Evolutionary conservation across 2,888 invertebrate species (phyloP).

Genomic region (Brenthis daphne): DNA sequence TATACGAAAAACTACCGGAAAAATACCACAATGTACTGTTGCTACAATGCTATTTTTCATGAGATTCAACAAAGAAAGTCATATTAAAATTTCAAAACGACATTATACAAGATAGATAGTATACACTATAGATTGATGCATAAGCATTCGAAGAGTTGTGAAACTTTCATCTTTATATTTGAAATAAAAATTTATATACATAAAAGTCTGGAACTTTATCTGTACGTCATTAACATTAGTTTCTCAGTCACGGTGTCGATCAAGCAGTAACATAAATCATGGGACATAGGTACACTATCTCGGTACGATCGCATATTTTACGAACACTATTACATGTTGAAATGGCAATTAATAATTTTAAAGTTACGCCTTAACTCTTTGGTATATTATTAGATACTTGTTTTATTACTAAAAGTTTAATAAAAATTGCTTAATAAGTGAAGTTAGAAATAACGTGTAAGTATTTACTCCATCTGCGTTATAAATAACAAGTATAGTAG

Average conservation of each 20-base stretch:
- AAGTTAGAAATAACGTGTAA: neutral
- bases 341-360: neutral
- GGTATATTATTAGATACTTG: too few species aligned
- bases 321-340: neutral
- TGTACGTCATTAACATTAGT: slow-evolving; percentile 12
- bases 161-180: slow-evolving; percentile 8
- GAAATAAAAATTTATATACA: slow-evolving; percentile 19
- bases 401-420: neutral
- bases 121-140: neutral
- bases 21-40: too few species aligned
- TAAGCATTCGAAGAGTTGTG: neutral
- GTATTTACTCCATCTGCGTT: neutral
- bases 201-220: slow-evolving; percentile 12
- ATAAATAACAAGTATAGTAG: slow-evolving; percentile 1
- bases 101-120: neutral
- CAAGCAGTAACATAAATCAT: slow-evolving; percentile 12
- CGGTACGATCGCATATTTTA: neutral
- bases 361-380: neutral
- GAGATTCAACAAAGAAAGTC: too few species aligned
- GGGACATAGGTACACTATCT: neutral
- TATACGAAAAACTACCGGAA: too few species aligned
- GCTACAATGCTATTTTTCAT: too few species aligned
- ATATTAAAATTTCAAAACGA: too few species aligned
- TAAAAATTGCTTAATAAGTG: neutral
- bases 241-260: slow-evolving; percentile 5